These are phyloP conservation scores for Pseudopipra pipra DNA, from an alignment of 2,113 vertebrate species.

Conservation along the genomic window DNA sequence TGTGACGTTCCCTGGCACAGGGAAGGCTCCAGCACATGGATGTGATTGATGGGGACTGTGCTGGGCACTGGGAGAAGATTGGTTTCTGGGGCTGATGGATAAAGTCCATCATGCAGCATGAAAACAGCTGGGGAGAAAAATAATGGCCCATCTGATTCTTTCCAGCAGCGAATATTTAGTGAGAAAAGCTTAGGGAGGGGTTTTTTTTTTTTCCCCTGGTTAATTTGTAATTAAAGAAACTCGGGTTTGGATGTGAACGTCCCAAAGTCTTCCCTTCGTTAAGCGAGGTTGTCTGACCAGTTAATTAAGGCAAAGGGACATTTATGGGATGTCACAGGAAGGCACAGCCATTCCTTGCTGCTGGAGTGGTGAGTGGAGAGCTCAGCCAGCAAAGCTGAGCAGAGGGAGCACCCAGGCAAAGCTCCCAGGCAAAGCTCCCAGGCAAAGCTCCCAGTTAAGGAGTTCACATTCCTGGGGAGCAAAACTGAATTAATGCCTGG, in stretches of 20 bases:
- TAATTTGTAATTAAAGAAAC: not conserved
- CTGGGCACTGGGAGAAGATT: slow-evolving; percentile 27
- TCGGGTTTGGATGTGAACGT: not conserved
- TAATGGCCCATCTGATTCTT: not conserved
- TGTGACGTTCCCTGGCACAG: not conserved
- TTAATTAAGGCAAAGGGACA: not conserved
- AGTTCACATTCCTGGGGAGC: not conserved
- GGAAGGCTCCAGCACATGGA: not conserved
- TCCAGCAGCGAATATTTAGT: not conserved
- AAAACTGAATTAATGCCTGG: not conserved
- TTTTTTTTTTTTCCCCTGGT: not conserved
- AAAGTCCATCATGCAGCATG: slow-evolving; percentile 46
- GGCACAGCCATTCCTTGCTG: not conserved
- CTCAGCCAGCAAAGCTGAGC: not conserved
- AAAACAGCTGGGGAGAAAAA: slow-evolving; percentile 34
- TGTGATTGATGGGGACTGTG: slow-evolving; percentile 17
- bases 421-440: not conserved
- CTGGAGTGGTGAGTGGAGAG: not conserved
- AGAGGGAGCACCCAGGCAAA: not conserved
- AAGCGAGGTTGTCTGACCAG: not conserved
- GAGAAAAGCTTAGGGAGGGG: not conserved
- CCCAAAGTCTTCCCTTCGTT: not conserved
- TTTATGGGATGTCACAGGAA: not conserved
- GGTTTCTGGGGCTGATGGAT: slow-evolving; percentile 50
- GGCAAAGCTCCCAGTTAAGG: not conserved